phyloP scores from a whole-genome alignment of 2,888 invertebrate species.

The Aelia acuminata region DNA sequence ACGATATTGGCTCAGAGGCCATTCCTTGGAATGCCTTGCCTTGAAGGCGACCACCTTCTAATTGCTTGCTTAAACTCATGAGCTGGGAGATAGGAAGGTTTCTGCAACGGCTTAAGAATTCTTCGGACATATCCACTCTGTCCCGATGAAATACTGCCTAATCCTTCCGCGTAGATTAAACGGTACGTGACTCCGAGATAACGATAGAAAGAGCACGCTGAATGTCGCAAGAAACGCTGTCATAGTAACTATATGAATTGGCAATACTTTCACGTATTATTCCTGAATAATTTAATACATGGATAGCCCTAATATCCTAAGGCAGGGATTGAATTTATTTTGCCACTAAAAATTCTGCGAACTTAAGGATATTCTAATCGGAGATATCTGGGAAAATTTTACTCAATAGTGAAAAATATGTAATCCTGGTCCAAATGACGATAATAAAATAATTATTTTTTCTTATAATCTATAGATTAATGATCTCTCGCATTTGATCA shows the following conservation, averaged over 20 bases:
- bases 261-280: not conserved
- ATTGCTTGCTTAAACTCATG: not conserved
- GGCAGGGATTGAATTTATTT: too few species aligned
- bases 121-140: not conserved
- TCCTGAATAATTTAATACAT: too few species aligned
- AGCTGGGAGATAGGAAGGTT: not conserved
- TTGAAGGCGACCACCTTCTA: not conserved
- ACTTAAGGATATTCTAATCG: too few species aligned
- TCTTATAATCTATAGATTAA: too few species aligned
- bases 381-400: too few species aligned
- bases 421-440: too few species aligned
- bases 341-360: too few species aligned
- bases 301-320: too few species aligned
- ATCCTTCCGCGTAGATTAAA: slow-evolving; percentile 7
- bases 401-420: too few species aligned
- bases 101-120: not conserved
- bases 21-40: not conserved
- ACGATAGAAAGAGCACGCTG: not conserved
- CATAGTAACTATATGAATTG: not conserved
- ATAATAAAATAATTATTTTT: too few species aligned
- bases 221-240: not conserved
- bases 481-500: too few species aligned
- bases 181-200: slow-evolving; percentile 19
- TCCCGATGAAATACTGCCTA: not conserved
- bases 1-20: slow-evolving; percentile 30